Conservation (phyloP, 2,113 vertebrate species). For the Phalacrocorax brasilianus region DNA sequence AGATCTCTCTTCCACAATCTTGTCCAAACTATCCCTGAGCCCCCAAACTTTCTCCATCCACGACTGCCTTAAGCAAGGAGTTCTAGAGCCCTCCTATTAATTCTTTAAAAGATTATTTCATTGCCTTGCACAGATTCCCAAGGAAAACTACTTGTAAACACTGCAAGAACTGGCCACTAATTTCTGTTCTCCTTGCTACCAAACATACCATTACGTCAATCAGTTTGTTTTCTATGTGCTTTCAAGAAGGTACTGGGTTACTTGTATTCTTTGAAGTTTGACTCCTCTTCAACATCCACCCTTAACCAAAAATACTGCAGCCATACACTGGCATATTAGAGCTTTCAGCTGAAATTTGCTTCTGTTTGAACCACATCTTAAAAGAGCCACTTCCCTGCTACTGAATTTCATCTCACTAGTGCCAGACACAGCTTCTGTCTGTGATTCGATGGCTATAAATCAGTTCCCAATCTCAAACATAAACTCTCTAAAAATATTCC, state of each 20-base stretch:
- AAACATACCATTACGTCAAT: neutral
- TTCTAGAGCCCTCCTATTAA: neutral
- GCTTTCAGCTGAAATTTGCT: neutral
- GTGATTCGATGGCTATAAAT: neutral
- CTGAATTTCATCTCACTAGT: neutral
- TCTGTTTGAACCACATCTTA: neutral
- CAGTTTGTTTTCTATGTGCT: neutral
- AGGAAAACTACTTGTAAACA: neutral
- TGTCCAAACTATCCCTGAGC: neutral
- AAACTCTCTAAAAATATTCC: neutral
- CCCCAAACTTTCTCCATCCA: neutral
- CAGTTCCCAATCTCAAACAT: neutral
- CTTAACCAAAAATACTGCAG: neutral
- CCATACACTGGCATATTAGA: rapidly evolving
- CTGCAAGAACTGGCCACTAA: neutral
- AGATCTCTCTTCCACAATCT: neutral
- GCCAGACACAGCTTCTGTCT: neutral
- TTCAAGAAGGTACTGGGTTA: neutral
- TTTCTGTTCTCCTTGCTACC: neutral
- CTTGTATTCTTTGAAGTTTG: neutral
- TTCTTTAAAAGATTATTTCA: neutral
- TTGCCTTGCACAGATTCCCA: neutral
- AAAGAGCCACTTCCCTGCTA: neutral
- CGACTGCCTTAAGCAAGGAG: neutral
- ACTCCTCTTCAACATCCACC: neutral